Base-by-base conservation (phyloP, 2,797 vertebrate species). In the Poecilia velifera region DNA sequence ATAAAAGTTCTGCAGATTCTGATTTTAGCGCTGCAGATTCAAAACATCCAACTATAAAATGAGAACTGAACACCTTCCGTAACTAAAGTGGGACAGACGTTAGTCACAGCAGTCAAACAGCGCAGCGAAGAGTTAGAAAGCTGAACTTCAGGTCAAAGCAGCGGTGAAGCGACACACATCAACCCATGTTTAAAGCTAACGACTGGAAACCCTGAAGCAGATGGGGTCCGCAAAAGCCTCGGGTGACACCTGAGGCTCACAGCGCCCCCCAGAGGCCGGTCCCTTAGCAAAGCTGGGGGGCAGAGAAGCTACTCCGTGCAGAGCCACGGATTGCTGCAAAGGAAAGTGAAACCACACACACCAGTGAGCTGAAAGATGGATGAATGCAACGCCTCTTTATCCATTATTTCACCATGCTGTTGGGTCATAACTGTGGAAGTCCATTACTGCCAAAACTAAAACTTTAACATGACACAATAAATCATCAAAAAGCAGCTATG, bases 291-390 rank as follows among this genome's bases (percentile, higher is more conserved):
- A 97, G 92, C 93, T 96, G 96, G 95, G 96, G 89, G 95, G 81
- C 88, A 94, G 94, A 92, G 91, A 95, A 95, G 96, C 96, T 99
- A 99, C 96, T 99, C 98, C 96, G 98, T 99, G 97, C 98, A 99
- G 97, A 99, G 97, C 98, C 98, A 99, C 93, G 97, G 97, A 93
- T 98, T 99, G 97, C 98, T 99, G 98, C 95, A 98, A 97, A 97
- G 96, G 96, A 98, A 97, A 97, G 96, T 95, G 90, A 95, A 93
- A 95, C 93, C 91, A 98, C 96, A 97, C 92, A 97, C 87, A 93
- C 91, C 89, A 91, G 87, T 96, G 87, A 96, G 93, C 93, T 39
- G 78, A 86, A 80, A 64, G 88, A 82, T 85, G 86, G 81, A 70
- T 85, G 76, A 75, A 81, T 77, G 82, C 68, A 82, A 86, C 1